phyloP scores from a whole-genome alignment of 2,113 vertebrate genomes.

The Baryphthengus martii region DNA sequence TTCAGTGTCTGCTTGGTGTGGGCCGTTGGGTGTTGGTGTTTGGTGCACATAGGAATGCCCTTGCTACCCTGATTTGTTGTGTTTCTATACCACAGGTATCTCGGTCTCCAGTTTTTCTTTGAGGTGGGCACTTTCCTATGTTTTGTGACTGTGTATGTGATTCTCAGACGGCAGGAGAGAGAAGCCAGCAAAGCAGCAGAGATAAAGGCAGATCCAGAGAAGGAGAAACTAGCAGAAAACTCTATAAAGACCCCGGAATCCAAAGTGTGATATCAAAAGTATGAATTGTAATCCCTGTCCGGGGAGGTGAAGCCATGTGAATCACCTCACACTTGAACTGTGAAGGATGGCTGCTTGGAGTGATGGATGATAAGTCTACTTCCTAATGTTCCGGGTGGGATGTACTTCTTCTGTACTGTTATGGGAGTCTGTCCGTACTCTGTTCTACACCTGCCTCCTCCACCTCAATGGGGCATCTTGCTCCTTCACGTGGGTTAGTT shows the following conservation, averaged over 20 bases:
- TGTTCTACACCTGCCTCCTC: not conserved
- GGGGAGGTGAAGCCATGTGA: rapidly evolving
- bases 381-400: not conserved
- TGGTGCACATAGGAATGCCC: not conserved
- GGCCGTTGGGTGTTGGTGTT: not conserved
- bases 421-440: rapidly evolving
- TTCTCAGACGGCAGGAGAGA: constrained; percentile 66
- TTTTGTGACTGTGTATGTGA: constrained; percentile 63
- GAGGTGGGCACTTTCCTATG: constrained; percentile 71
- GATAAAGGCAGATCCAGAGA: not conserved
- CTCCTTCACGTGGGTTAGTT: not conserved
- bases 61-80: not conserved
- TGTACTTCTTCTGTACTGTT: not conserved
- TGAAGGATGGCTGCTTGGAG: not conserved
- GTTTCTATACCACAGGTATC: constrained; percentile 65
- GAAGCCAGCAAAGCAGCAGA: not conserved
- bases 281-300: rapidly evolving
- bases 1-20: not conserved
- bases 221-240: constrained; percentile 4
- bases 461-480: not conserved
- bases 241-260: not conserved
- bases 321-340: not conserved
- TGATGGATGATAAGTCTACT: rapidly evolving
- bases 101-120: constrained; percentile 82
- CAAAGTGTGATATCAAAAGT: not conserved